phyloP scores from a whole-genome alignment of 2,888 invertebrate species.

The Julus scanicus region DNA sequence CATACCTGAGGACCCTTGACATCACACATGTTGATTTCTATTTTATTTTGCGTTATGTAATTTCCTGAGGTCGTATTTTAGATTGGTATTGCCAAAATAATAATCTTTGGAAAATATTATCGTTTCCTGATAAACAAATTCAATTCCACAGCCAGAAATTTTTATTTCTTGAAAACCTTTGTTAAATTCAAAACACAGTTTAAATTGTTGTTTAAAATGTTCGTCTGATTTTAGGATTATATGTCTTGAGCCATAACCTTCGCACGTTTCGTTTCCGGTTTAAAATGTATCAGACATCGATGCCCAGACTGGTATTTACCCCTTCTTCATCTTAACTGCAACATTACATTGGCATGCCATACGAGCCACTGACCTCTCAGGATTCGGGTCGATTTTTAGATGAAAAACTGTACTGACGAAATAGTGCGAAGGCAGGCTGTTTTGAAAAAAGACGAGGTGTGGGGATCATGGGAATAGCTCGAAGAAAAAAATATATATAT shows the following conservation, averaged over 20 bases:
- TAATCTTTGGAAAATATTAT: too few species aligned
- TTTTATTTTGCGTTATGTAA: too few species aligned
- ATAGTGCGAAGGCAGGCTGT: background rate
- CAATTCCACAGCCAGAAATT: too few species aligned
- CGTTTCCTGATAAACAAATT: too few species aligned
- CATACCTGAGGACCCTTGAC: too few species aligned
- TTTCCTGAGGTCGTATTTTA: too few species aligned
- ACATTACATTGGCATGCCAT: background rate
- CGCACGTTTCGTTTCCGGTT: background rate
- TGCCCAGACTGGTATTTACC: background rate
- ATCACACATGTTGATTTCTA: too few species aligned
- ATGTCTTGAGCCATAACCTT: background rate
- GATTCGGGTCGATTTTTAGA: slow-evolving; percentile 35
- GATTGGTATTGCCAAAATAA: too few species aligned
- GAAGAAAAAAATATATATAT: background rate
- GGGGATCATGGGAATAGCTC: background rate
- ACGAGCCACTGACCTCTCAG: slow-evolving; percentile 34
- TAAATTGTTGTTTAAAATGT: background rate
- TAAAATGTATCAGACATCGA: background rate
- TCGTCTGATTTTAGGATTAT: background rate
- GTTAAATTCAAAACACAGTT: too few species aligned
- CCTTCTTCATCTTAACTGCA: background rate
- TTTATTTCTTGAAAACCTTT: too few species aligned
- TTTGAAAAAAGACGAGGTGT: background rate
- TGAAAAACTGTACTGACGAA: background rate